Percentiles rank a stretch among this genome's conserved stretches.
Evolutionary conservation across 2,113 vertebrate species (phyloP).

Genomic region (Chunga burmeisteri): DNA sequence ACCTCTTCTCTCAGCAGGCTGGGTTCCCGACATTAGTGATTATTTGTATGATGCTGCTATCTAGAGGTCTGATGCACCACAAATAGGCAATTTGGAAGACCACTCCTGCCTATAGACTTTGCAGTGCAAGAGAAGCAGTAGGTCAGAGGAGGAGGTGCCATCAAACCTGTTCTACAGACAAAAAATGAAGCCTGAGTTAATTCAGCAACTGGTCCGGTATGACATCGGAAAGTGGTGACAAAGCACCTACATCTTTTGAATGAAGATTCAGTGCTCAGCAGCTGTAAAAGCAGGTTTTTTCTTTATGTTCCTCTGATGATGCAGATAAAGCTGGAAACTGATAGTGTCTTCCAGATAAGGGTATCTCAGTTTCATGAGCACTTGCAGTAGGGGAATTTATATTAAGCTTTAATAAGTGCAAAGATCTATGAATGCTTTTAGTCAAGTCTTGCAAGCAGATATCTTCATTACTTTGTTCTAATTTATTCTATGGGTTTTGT

Average conservation of each 20-base stretch:
- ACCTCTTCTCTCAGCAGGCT: neutral
- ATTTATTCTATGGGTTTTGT: neutral
- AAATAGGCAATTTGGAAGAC: neutral
- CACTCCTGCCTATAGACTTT: neutral
- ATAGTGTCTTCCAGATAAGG: neutral
- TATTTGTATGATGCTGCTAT: constrained; percentile 48
- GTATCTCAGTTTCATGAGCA: neutral
- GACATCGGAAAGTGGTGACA: neutral
- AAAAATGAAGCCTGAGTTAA: neutral
- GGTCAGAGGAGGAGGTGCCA: neutral
- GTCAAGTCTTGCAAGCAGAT: neutral
- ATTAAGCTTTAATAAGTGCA: neutral
- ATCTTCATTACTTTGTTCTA: neutral
- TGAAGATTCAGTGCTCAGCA: neutral
- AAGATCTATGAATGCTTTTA: neutral
- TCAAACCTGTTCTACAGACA: neutral
- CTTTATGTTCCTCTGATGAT: neutral
- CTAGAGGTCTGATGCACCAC: constrained; percentile 1
- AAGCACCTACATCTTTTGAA: neutral
- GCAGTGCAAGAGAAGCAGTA: neutral
- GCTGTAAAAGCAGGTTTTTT: neutral
- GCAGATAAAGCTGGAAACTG: neutral
- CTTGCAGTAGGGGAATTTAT: neutral
- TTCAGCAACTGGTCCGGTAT: neutral
- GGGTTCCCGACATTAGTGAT: neutral